Conservation (phyloP, 2,797 vertebrate genomes). For the Neosilurus mollespiculum region DNA sequence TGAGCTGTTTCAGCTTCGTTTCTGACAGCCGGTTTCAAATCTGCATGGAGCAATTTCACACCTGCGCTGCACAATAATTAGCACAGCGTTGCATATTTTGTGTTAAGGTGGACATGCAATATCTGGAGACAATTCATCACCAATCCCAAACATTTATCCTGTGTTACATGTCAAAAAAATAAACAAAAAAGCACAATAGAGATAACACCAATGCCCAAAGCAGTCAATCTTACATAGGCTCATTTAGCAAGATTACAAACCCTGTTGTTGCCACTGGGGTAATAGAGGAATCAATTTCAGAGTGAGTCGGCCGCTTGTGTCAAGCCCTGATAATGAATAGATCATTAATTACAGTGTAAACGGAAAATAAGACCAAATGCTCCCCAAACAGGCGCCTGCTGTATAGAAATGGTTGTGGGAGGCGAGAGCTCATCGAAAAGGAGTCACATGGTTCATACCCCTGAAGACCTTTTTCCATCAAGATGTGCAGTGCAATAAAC, state of each 20-base stretch:
- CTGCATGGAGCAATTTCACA: slow-evolving; percentile 32
- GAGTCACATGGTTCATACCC: slow-evolving; percentile 12
- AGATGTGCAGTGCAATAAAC: slow-evolving; percentile 55
- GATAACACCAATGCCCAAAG: slow-evolving; percentile 58
- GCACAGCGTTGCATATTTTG: slow-evolving; percentile 2
- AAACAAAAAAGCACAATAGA: slow-evolving; percentile 40
- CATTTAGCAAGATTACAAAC: slow-evolving; percentile 65
- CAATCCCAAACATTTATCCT: slow-evolving; percentile 24
- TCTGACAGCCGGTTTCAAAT: slow-evolving; percentile 12
- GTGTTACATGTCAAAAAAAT: slow-evolving; percentile 14
- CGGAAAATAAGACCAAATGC: slow-evolving; percentile 54
- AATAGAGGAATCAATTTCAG: slow-evolving; percentile 64
- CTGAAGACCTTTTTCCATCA: slow-evolving; percentile 47
- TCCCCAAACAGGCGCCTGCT: slow-evolving; percentile 9
- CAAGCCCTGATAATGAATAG: slow-evolving; percentile 55
- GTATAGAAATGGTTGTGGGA: not conserved
- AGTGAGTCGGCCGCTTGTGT: slow-evolving; percentile 50
- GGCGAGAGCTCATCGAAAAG: not conserved
- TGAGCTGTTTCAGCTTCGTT: not conserved
- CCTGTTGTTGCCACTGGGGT: slow-evolving; percentile 52
- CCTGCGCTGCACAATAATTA: slow-evolving; percentile 22
- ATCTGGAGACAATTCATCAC: slow-evolving; percentile 13
- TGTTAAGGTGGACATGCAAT: slow-evolving; percentile 1
- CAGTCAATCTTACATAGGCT: slow-evolving; percentile 62
- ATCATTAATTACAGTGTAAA: slow-evolving; percentile 60